Percentiles rank a stretch among this genome's conserved stretches.
These are phyloP conservation scores for Drosophila suzukii DNA, from an alignment of 1,140 invertebrate species.

Conservation along the genomic window DNA sequence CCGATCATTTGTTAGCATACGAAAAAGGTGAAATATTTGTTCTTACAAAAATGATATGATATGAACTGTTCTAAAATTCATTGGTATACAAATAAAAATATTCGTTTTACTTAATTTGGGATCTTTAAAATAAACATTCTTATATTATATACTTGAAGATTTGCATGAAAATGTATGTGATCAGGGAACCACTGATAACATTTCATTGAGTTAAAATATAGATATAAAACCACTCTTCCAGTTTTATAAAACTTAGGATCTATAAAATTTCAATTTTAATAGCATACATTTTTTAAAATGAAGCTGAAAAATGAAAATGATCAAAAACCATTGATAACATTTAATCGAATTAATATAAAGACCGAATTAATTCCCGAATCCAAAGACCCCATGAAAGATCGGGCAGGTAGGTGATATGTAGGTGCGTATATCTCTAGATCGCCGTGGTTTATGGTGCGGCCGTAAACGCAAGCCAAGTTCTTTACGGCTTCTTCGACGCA, in stretches of 20 bases:
- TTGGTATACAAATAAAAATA: no score
- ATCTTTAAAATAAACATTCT: no score
- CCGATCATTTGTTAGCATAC: background rate
- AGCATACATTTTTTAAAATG: background rate
- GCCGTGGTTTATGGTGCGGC: constrained; percentile 17
- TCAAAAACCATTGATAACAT: background rate
- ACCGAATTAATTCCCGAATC: constrained; percentile 22
- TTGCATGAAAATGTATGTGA: no score
- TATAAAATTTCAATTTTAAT: background rate
- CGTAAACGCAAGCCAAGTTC: constrained; percentile 71
- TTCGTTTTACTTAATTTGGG: no score
- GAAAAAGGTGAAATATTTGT: background rate
- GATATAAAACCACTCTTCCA: no score
- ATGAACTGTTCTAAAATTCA: no score
- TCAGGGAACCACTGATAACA: no score
- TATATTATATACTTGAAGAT: no score
- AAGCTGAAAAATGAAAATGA: background rate
- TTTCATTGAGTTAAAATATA: no score
- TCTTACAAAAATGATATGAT: no score
- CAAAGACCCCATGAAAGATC: background rate
- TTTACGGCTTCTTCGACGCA: constrained; percentile 57
- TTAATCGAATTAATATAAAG: constrained; percentile 6
- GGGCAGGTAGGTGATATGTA: background rate
- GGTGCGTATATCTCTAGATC: background rate
- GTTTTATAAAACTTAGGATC: no score